phyloP scores from a whole-genome alignment of 2,797 vertebrate species.

The Tokudaia tokunoshimensis region DNA sequence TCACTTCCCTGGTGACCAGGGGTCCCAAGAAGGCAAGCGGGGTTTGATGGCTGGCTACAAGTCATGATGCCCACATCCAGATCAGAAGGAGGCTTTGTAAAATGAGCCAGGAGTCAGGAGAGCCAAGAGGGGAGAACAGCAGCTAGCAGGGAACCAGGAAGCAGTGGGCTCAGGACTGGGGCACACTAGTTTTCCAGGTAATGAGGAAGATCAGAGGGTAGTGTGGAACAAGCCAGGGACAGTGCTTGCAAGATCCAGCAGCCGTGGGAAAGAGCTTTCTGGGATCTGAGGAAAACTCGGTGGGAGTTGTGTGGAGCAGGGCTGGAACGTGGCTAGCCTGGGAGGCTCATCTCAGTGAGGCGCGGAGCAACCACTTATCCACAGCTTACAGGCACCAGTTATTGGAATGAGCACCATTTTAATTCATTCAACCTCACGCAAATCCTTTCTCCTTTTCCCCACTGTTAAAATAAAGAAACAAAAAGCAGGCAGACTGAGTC shows the following conservation, averaged over 20 bases:
- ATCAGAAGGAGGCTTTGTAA: not conserved
- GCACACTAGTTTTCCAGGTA: not conserved
- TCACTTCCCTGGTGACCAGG: not conserved
- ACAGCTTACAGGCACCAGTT: not conserved
- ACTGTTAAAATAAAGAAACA: not conserved
- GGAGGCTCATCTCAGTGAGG: not conserved
- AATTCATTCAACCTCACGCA: not conserved
- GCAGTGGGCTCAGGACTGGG: not conserved
- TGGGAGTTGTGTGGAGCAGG: not conserved
- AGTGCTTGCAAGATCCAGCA: not conserved
- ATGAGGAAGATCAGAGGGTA: not conserved
- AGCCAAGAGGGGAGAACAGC: not conserved
- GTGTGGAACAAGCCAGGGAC: not conserved
- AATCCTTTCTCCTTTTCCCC: not conserved
- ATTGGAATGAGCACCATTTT: not conserved
- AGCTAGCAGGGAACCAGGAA: not conserved
- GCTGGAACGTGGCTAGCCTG: not conserved
- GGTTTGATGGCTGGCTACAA: not conserved
- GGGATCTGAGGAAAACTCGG: rapidly evolving
- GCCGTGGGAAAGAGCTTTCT: not conserved
- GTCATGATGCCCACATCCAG: not conserved
- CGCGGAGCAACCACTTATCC: rapidly evolving
- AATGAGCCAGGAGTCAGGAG: not conserved
- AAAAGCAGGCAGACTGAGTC: not conserved
- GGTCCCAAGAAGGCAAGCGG: not conserved